Conservation (phyloP, 2,797 vertebrate genomes). For the Pseudochirops cupreus region DNA sequence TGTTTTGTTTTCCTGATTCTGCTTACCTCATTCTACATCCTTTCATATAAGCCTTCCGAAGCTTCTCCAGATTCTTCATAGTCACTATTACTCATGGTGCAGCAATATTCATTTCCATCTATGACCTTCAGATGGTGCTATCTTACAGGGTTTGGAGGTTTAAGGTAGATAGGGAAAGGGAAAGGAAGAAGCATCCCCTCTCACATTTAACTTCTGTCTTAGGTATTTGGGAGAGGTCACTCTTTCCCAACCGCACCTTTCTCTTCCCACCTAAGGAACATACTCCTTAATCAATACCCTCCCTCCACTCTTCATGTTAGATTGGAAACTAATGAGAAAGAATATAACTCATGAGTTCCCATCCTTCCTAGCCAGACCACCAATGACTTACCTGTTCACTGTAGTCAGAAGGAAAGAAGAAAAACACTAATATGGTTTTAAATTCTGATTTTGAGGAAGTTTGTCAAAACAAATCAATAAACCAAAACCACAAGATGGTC, state of each 20-base stretch:
- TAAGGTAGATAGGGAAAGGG: neutral
- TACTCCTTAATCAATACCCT: neutral
- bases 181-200: neutral
- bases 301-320: neutral
- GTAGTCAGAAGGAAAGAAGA: neutral
- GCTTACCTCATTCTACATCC: neutral
- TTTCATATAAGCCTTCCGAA: neutral
- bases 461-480: neutral
- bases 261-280: neutral
- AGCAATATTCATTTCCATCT: neutral
- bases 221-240: neutral
- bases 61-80: neutral
- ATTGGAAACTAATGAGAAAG: neutral
- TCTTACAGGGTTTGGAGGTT: neutral
- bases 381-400: neutral
- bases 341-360: neutral
- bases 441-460: neutral
- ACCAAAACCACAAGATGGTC: neutral
- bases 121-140: neutral
- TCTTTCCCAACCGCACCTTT: neutral
- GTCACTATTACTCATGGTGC: neutral
- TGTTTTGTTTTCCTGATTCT: neutral
- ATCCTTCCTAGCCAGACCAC: neutral
- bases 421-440: neutral
- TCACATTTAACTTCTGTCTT: neutral